These are phyloP conservation scores for Palythoa grandis DNA, from an alignment of 92 coral and sea anemone species.

Conservation along the genomic window DNA sequence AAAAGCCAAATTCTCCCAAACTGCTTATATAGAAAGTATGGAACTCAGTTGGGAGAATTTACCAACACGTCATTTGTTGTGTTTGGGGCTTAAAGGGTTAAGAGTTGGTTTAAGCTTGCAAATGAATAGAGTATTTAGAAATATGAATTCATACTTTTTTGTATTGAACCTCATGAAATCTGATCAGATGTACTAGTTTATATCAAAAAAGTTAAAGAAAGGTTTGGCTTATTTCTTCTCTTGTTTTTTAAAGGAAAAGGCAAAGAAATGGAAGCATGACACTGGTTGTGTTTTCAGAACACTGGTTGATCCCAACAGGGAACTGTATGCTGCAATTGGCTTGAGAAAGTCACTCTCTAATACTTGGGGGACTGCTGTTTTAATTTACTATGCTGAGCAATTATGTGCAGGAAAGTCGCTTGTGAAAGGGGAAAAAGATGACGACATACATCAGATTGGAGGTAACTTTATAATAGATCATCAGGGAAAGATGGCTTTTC, in stretches of 20 bases:
- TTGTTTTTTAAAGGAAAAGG: constrained; percentile 68
- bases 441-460: constrained; percentile 94
- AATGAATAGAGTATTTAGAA: too few relatives aligned
- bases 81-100: too few relatives aligned
- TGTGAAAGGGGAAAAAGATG: constrained; percentile 70
- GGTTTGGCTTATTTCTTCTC: background rate
- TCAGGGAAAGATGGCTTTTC: constrained; percentile 73
- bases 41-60: too few relatives aligned
- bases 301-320: constrained; percentile 73
- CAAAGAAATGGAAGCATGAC: constrained; percentile 78
- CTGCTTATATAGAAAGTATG: too few relatives aligned
- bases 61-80: too few relatives aligned
- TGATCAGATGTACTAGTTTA: too few relatives aligned
- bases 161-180: too few relatives aligned
- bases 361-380: constrained; percentile 73
- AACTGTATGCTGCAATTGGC: constrained; percentile 80
- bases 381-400: constrained; percentile 91
- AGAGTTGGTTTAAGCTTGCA: too few relatives aligned
- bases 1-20: too few relatives aligned
- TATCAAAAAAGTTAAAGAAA: background rate
- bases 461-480: constrained; percentile 87
- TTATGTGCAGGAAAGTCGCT: constrained; percentile 79
- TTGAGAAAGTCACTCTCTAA: constrained; percentile 83
- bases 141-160: too few relatives aligned
- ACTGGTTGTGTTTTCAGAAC: constrained; percentile 81